Percentiles rank a stretch among this genome's conserved stretches.
Evolutionary conservation across 2,888 invertebrate species (phyloP).

Genomic region (Taphrorychus bicolor): DNA sequence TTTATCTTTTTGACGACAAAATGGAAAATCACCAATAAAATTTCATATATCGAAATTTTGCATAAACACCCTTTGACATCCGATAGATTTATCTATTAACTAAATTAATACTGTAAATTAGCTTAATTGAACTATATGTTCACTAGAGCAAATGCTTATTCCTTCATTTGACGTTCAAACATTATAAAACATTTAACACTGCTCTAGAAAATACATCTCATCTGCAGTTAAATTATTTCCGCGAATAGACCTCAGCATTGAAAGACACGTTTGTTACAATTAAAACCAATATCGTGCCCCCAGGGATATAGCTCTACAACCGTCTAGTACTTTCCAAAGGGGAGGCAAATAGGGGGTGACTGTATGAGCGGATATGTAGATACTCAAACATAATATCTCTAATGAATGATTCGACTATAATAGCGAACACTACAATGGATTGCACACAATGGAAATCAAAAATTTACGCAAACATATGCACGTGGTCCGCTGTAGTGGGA

Average conservation of each 20-base stretch:
- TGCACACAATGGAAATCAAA: slow-evolving; percentile 33
- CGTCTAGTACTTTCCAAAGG: slow-evolving; percentile 23
- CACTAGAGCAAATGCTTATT: too few species aligned
- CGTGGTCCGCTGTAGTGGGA: slow-evolving; percentile 15
- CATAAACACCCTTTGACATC: too few species aligned
- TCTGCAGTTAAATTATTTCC: not conserved
- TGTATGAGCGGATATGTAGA: slow-evolving; percentile 23
- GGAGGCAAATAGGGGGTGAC: slow-evolving; percentile 32
- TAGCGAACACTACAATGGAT: slow-evolving; percentile 20
- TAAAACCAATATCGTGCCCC: slow-evolving; percentile 14
- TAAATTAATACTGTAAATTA: too few species aligned
- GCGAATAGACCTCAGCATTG: not conserved
- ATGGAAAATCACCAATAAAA: too few species aligned
- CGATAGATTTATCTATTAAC: too few species aligned
- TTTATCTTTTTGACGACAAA: too few species aligned
- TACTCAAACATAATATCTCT: slow-evolving; percentile 33
- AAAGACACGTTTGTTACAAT: not conserved
- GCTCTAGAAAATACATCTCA: too few species aligned
- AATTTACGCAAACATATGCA: slow-evolving; percentile 27
- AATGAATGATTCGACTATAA: slow-evolving; percentile 30
- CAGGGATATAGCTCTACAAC: slow-evolving; percentile 1
- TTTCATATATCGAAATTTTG: too few species aligned
- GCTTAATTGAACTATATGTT: too few species aligned
- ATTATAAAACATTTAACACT: too few species aligned
- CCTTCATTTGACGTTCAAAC: too few species aligned